Base-by-base conservation (phyloP, 2,113 vertebrate genomes). In the Callaeas wilsoni region DNA sequence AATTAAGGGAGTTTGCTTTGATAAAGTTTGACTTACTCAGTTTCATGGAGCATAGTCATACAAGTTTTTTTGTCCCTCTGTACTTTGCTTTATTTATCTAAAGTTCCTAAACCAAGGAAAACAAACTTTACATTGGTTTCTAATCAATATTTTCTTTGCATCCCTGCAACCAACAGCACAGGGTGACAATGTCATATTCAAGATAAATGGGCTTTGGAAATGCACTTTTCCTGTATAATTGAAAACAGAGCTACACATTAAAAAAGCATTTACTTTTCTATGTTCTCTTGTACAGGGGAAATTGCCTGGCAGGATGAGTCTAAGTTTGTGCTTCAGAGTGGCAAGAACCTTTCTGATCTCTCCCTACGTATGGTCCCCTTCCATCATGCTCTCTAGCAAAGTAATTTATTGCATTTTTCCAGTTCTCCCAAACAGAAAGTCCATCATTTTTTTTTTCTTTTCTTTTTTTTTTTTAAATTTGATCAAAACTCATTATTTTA, bases 151-250 rank as follows among this genome's bases (percentile, higher is more conserved):
- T 97, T 95, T 87, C 84, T 78, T 94, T 91, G 57, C 89, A 84
- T 94, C 44, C 59, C 41, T 81, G 35, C 22, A 87, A 92, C 37
- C 26, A 92, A 78, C 9, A 89, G 20, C 57, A 71, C 44, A 84
- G n/a, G 56, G 37, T 89, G 87, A 87, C 87, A 95, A 84, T 87
- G 94, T 94, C 93, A 94, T 91, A 87, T 79, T 84, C 74, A 96
- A 94, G 93, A 96, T 46, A 94, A 95, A 96, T 87, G 77, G 77
- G 47, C 62, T 93, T 92, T 94, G 81, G 70, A 96, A 96, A 94
- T 89, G 25, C 32, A 87, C n/a, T 93, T 95, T 67, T 94, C 83
- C 55, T 56, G 33, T 84, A 77, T 91, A 94, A 91, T 80, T 94
- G 59, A 88, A 96, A 94, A 93, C 80, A 56, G 47, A 84, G 63